These are phyloP conservation scores for Drosophila helvetica DNA, from an alignment of 2,888 invertebrate species.

Conservation along the genomic window DNA sequence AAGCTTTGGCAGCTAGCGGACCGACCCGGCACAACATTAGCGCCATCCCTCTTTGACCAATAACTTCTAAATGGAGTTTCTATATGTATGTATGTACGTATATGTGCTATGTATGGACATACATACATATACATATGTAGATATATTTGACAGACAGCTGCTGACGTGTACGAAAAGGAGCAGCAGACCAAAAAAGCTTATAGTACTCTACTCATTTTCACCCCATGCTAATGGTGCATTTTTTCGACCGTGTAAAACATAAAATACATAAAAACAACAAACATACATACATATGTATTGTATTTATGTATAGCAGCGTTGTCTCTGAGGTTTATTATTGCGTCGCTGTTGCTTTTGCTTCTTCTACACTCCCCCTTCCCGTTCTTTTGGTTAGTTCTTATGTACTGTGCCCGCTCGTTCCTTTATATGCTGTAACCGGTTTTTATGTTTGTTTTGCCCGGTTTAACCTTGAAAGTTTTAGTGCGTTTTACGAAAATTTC, in stretches of 20 bases:
- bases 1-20: constrained; percentile 31
- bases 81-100: constrained; percentile 3
- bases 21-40: constrained; percentile 27
- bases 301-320: not conserved
- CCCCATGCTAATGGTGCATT: constrained; percentile 6
- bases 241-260: not conserved
- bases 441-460: constrained; percentile 81
- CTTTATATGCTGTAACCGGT: constrained; percentile 68
- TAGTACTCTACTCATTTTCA: not conserved
- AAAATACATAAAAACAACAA: constrained; percentile 13
- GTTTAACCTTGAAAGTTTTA: constrained; percentile 81
- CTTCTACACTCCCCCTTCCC: constrained; percentile 9
- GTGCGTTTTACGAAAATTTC: constrained; percentile 52
- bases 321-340: constrained; percentile 42
- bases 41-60: constrained; percentile 28
- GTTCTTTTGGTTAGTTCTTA: constrained; percentile 17
- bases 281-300: constrained; percentile 1
- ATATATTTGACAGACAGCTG: constrained; percentile 1
- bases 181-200: not conserved
- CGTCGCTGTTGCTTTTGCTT: constrained; percentile 42
- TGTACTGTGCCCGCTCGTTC: constrained; percentile 15
- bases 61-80: constrained; percentile 14
- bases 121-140: not conserved
- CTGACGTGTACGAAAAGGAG: constrained; percentile 2
- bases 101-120: constrained; percentile 2